Evolutionary conservation across 2,113 vertebrate species (phyloP).

Genomic region (Psettodes erumei): DNA sequence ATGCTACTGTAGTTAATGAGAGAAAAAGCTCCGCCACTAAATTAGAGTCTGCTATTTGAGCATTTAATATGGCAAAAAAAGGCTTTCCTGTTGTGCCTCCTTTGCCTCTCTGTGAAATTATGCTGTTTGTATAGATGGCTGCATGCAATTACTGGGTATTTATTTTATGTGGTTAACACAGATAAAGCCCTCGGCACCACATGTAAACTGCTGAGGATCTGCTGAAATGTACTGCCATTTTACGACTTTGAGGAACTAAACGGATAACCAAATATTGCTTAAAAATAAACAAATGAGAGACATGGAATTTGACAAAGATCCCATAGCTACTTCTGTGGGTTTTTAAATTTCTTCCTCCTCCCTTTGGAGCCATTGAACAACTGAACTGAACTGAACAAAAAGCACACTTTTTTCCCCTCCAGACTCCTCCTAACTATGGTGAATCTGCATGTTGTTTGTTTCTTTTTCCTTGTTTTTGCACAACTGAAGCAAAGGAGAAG

Average conservation of each 20-base stretch:
- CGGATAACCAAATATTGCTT: constrained; percentile 26
- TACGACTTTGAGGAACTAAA: constrained; percentile 7
- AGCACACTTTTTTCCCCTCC: constrained; percentile 24
- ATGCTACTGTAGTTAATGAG: not conserved
- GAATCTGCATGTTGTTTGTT: constrained; percentile 26
- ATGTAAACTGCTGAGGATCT: constrained; percentile 33
- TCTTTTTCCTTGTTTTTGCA: not conserved
- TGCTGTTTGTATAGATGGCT: constrained; percentile 36
- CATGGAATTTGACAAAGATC: constrained; percentile 33
- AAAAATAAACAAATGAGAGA: constrained; percentile 38
- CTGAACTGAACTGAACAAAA: constrained; percentile 36
- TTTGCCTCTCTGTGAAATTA: constrained; percentile 30
- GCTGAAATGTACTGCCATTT: constrained; percentile 6
- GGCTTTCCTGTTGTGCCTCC: constrained; percentile 12
- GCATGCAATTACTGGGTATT: constrained; percentile 39
- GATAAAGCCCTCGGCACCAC: constrained; percentile 20
- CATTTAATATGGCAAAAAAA: constrained; percentile 10
- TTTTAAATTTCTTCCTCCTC: not conserved
- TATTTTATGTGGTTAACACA: constrained; percentile 52
- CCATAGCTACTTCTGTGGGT: not conserved
- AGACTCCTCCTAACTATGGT: constrained; percentile 18
- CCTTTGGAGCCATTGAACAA: constrained; percentile 27
- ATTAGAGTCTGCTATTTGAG: constrained; percentile 1
- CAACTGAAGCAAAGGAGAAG: not conserved
- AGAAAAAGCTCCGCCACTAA: not conserved